Evolutionary conservation across 2,888 invertebrate species (phyloP).

Genomic region (Tyria jacobaeae): DNA sequence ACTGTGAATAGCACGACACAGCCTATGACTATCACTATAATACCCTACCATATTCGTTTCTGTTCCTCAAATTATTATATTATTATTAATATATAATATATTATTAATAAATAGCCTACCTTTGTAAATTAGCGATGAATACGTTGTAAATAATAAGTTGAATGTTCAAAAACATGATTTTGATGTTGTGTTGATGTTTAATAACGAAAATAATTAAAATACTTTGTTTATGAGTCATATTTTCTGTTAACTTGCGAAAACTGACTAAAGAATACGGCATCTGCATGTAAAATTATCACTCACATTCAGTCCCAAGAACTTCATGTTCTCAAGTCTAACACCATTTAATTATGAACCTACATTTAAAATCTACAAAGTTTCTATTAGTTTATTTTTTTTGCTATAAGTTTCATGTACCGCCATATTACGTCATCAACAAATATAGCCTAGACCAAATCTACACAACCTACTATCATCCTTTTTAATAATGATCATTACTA

Average conservation of each 20-base stretch:
- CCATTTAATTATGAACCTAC: no score
- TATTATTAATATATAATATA: neutral
- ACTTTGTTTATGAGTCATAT: neutral
- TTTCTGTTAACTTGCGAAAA: neutral
- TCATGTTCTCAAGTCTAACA: neutral
- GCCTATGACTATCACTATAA: neutral
- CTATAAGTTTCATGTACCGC: no score
- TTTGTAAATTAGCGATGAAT: neutral
- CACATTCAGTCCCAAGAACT: neutral
- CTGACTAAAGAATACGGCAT: neutral
- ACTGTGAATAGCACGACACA: no score
- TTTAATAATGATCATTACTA: slow-evolving; percentile 47
- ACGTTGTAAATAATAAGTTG: neutral
- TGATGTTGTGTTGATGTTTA: no score
- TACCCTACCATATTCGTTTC: neutral
- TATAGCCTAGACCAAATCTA: slow-evolving; percentile 20
- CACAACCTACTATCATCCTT: slow-evolving; percentile 31
- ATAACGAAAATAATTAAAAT: neutral
- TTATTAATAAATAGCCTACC: neutral
- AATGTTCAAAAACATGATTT: neutral
- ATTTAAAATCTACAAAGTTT: no score
- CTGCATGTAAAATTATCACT: neutral
- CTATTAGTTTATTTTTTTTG: no score
- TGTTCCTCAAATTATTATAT: neutral
- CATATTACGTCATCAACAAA: slow-evolving; percentile 27